These are phyloP conservation scores for Otis tarda DNA, from an alignment of 2,113 vertebrate genomes.

Conservation along the genomic window DNA sequence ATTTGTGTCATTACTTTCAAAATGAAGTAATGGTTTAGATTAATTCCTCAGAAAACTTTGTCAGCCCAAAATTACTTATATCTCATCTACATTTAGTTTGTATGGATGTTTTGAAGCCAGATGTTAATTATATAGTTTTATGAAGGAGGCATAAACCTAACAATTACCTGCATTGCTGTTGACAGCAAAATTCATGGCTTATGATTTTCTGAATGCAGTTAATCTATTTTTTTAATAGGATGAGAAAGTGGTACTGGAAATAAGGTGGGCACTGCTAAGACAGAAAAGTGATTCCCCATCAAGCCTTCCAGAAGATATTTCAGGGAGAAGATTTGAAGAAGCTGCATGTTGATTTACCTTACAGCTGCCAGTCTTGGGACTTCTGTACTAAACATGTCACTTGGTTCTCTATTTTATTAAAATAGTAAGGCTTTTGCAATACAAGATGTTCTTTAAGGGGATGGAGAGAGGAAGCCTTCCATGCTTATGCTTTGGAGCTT, in stretches of 20 bases:
- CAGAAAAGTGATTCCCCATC: neutral
- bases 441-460: neutral
- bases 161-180: conserved; percentile 17
- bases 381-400: neutral
- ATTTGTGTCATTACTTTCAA: neutral
- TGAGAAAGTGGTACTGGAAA: neutral
- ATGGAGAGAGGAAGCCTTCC: accelerated
- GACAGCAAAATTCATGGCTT: conserved; percentile 23
- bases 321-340: neutral
- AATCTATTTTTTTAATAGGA: neutral
- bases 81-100: neutral
- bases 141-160: conserved; percentile 18
- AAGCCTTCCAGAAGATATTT: neutral
- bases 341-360: neutral
- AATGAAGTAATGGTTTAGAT: neutral
- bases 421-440: neutral
- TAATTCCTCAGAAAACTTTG: neutral
- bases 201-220: conserved; percentile 8
- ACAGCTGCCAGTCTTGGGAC: neutral
- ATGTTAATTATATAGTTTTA: conserved; percentile 25
- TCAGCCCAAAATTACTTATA: neutral
- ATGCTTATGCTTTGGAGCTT: neutral
- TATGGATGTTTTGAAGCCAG: neutral
- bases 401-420: neutral
- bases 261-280: neutral